Evolutionary conservation across 2,888 invertebrate species (phyloP).

Genomic region (Sympetrum striolatum): DNA sequence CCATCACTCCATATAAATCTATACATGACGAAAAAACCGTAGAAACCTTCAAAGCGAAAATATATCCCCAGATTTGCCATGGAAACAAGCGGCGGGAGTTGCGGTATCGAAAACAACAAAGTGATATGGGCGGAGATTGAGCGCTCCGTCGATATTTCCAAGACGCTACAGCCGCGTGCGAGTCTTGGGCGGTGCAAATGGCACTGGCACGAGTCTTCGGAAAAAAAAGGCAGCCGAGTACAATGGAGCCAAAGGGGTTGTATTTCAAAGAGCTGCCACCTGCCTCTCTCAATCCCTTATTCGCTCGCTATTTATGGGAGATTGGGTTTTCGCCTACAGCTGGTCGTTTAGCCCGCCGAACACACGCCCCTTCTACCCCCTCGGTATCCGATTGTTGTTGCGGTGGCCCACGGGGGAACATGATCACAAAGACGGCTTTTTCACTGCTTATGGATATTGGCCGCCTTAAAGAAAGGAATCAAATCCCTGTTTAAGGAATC

Average conservation of each 20-base stretch:
- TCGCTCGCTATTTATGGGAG: background rate
- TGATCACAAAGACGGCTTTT: background rate
- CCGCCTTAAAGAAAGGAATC: background rate
- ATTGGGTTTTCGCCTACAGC: constrained; percentile 9
- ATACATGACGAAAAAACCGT: too few relatives aligned
- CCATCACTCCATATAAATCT: too few relatives aligned
- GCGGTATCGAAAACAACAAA: too few relatives aligned
- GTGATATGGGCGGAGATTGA: too few relatives aligned
- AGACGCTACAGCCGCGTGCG: background rate
- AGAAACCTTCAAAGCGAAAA: too few relatives aligned
- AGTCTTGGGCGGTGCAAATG: background rate
- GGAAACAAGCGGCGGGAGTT: too few relatives aligned
- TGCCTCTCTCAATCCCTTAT: background rate
- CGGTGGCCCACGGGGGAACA: background rate
- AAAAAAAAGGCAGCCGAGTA: background rate
- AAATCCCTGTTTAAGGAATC: background rate
- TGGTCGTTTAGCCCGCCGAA: background rate
- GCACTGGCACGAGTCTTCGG: background rate
- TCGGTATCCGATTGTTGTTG: background rate
- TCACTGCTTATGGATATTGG: background rate
- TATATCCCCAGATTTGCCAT: too few relatives aligned
- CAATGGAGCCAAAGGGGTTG: background rate
- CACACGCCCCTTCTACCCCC: background rate
- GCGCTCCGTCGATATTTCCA: too few relatives aligned
- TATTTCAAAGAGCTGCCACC: background rate